Evolutionary conservation across 1,140 invertebrate genomes (phyloP).

Genomic region (Armadillidium nasatum): DNA sequence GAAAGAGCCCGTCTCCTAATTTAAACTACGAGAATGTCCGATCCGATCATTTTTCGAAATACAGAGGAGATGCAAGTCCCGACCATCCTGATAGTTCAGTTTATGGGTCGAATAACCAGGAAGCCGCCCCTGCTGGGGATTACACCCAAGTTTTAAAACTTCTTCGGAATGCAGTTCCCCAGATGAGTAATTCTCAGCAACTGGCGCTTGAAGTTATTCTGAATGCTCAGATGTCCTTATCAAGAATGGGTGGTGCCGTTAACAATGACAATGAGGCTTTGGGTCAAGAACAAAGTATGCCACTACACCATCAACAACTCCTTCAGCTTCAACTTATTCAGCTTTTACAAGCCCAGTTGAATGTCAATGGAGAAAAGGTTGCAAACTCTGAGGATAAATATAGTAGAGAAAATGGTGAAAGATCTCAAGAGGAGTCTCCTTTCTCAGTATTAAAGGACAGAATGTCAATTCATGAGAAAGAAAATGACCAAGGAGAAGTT

Average conservation of each 20-base stretch:
- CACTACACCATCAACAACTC: conserved; percentile 87
- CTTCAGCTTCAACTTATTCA: conserved; percentile 88
- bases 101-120: background rate
- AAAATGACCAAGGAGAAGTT: conserved; percentile 17
- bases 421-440: conserved; percentile 17
- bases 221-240: background rate
- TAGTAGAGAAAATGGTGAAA: conserved; percentile 25
- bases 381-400: conserved; percentile 33
- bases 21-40: background rate
- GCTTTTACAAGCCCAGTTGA: conserved; percentile 81
- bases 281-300: conserved; percentile 51
- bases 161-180: background rate
- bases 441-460: background rate
- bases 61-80: background rate
- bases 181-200: conserved; percentile 1
- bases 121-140: background rate
- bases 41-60: background rate
- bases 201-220: background rate
- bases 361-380: conserved; percentile 53
- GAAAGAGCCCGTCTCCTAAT: background rate
- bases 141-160: background rate
- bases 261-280: background rate
- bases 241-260: background rate
- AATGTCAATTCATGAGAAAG: conserved; percentile 16
- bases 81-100: background rate